phyloP scores from a whole-genome alignment of 2,888 invertebrate genomes.

The Plusia festucae region DNA sequence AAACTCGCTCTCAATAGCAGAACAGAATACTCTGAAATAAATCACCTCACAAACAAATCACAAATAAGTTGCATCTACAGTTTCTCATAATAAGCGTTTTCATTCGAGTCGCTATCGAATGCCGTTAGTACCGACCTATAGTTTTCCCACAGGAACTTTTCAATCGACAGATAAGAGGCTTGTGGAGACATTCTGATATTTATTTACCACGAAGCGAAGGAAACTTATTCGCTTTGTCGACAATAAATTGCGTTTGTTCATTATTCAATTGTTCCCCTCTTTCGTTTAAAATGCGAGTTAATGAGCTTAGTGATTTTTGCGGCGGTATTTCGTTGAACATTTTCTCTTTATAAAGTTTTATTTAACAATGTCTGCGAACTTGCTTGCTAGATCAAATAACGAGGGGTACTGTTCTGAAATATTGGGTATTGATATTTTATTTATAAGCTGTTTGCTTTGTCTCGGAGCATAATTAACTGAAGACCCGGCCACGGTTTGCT shows the following conservation, averaged over 20 bases:
- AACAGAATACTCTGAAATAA: constrained; percentile 28
- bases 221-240: constrained; percentile 72
- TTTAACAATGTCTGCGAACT: constrained; percentile 39
- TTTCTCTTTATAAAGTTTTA: constrained; percentile 35
- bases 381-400: constrained; percentile 34
- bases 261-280: constrained; percentile 76
- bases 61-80: constrained; percentile 16
- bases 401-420: constrained; percentile 23
- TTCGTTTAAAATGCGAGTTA: constrained; percentile 61
- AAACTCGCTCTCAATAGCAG: no score
- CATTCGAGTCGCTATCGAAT: constrained; percentile 61
- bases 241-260: constrained; percentile 76
- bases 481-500: not conserved
- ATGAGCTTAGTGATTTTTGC: constrained; percentile 66
- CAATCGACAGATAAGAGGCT: constrained; percentile 86
- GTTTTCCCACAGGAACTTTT: constrained; percentile 80
- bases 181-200: constrained; percentile 78
- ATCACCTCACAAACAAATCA: constrained; percentile 19
- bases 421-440: constrained; percentile 21
- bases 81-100: constrained; percentile 32
- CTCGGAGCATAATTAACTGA: not conserved
- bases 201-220: constrained; percentile 75
- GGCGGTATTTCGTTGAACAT: constrained; percentile 50
- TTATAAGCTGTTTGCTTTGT: constrained; percentile 22
- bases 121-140: constrained; percentile 64